Evolutionary conservation across 1,140 invertebrate genomes (phyloP), one percentile per base, ranked within the genome.

Genomic region (Battus philenor): DNA sequence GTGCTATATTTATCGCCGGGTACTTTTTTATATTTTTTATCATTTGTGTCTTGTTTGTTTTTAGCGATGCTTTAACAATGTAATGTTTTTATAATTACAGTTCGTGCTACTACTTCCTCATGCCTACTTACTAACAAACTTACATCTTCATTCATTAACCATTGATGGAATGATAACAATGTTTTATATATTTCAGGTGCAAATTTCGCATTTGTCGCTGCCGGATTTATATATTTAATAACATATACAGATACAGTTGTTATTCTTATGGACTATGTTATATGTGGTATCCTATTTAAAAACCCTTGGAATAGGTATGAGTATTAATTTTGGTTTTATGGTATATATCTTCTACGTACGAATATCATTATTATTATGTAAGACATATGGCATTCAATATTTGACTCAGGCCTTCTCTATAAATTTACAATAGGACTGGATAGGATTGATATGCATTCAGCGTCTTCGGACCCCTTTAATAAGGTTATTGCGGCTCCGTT

Each of bases 271-370:
- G 18, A 50, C n/a, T 56, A 53, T 13, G 16, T 43, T 1, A 30
- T 60, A 17, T 24, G 10, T 9, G 58, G 53, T 7, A 6, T 60
- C 8, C 5, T 56, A 0, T 24, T 33, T 12, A 60, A 52, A 24
- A 36, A 36, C 5, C 58, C 58, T 18, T 60, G 58, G 58, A 53
- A 56, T 10, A 53, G 53, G 58, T 60, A 51, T 22, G 18, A 20
- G n/a, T n/a, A n/a, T n/a, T n/a, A n/a, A n/a, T n/a, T n/a, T n/a
- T n/a, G n/a, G n/a, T n/a, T n/a, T n/a, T n/a, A n/a, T n/a, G n/a
- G n/a, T n/a, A n/a, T n/a, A n/a, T n/a, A n/a, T n/a, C n/a, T n/a
- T n/a, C n/a, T n/a, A n/a, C n/a, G n/a, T n/a, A n/a, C n/a, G n/a
- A n/a, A n/a, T n/a, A n/a, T n/a, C n/a, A n/a, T n/a, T n/a, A n/a